phyloP scores from a whole-genome alignment of 2,888 invertebrate species.

The Aspidapion aeneum region DNA sequence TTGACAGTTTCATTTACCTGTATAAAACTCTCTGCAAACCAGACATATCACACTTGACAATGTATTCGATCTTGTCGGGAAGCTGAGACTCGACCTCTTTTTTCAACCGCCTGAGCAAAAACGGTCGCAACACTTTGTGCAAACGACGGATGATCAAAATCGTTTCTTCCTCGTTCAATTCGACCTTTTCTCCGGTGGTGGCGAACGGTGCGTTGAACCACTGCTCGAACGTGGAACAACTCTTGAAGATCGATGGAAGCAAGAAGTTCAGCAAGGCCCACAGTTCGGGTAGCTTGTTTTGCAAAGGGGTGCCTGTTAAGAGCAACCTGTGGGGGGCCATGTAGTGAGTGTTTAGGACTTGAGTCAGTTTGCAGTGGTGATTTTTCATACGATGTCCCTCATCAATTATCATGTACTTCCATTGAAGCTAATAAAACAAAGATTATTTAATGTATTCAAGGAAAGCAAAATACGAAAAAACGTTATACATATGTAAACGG shows the following conservation, averaged over 20 bases:
- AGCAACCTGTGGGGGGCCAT: constrained; percentile 92
- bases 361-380: constrained; percentile 98
- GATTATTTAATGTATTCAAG: constrained; percentile 3
- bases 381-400: constrained; percentile 99
- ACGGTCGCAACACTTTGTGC: constrained; percentile 97
- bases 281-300: constrained; percentile 96
- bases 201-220: constrained; percentile 99
- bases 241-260: constrained; percentile 97
- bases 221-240: constrained; percentile 97
- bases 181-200: constrained; percentile 97
- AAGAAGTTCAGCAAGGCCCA: constrained; percentile 98
- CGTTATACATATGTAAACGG: too few relatives aligned
- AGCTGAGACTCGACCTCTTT: constrained; percentile 99
- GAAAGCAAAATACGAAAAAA: background rate
- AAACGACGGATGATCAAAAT: constrained; percentile 98
- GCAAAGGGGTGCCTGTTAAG: constrained; percentile 93
- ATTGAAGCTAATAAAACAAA: constrained; percentile 63
- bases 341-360: constrained; percentile 97
- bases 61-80: constrained; percentile 98
- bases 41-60: constrained; percentile 99
- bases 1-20: too few relatives aligned
- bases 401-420: constrained; percentile 99
- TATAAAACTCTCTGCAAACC: constrained; percentile 91
- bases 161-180: constrained; percentile 98
- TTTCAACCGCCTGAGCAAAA: constrained; percentile 93